These are phyloP conservation scores for Rallus limicola DNA, from an alignment of 2,113 vertebrate genomes.

Conservation along the genomic window DNA sequence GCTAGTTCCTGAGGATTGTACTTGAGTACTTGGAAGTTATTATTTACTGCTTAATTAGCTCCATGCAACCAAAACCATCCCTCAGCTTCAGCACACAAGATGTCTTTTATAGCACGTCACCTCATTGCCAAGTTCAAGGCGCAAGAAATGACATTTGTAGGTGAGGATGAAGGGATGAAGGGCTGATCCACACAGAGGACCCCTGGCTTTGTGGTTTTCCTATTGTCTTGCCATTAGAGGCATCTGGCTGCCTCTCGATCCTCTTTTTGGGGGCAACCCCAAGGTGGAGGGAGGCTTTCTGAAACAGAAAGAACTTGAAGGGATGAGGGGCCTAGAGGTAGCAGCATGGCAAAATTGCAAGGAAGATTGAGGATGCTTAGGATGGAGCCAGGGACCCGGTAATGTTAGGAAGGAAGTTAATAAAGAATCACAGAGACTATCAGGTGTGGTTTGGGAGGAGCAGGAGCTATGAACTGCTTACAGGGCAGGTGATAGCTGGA, in stretches of 20 bases:
- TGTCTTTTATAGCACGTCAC: neutral
- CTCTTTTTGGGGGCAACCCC: neutral
- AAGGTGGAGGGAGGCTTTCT: neutral
- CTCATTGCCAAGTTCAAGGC: neutral
- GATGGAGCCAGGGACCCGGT: neutral
- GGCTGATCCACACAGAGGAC: neutral
- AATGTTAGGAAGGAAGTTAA: neutral
- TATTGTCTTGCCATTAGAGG: neutral
- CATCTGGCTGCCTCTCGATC: neutral
- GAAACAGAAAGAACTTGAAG: neutral
- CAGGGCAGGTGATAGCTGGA: neutral
- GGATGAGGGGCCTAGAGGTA: neutral
- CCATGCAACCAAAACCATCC: neutral
- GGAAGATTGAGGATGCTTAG: neutral
- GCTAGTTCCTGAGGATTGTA: neutral
- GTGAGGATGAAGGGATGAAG: neutral
- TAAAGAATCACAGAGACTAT: neutral
- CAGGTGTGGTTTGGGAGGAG: neutral
- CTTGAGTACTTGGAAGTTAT: neutral
- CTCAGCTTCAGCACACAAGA: neutral
- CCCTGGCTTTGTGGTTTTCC: neutral
- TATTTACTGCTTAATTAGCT: neutral
- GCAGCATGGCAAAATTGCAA: accelerated
- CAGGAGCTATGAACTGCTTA: neutral
- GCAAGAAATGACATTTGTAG: neutral